Evolutionary conservation across 2,113 vertebrate genomes (phyloP).

Genomic region (Microcebus murinus): DNA sequence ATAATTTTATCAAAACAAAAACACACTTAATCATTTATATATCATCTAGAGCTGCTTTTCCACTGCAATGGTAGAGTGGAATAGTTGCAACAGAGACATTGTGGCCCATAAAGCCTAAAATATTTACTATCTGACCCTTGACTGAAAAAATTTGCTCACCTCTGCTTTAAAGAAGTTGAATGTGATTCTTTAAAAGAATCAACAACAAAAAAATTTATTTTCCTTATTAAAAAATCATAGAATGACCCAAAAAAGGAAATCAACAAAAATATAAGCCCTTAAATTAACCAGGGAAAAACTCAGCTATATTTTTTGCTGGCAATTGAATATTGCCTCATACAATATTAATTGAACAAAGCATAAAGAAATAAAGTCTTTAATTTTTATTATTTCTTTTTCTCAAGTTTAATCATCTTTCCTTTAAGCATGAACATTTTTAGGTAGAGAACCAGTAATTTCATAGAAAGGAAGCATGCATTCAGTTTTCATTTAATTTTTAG

Average conservation of each 20-base stretch:
- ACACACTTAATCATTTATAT: not conserved
- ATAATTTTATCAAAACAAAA: not conserved
- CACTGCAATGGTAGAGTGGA: not conserved
- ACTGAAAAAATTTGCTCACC: not conserved
- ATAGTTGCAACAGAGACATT: not conserved
- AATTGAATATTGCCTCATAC: not conserved
- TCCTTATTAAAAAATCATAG: not conserved
- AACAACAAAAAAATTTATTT: not conserved
- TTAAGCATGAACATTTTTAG: not conserved
- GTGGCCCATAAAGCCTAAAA: not conserved
- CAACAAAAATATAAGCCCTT: not conserved
- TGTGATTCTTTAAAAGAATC: not conserved
- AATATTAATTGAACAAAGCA: not conserved
- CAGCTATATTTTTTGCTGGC: not conserved
- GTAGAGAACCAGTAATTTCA: not conserved
- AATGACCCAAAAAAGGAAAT: not conserved
- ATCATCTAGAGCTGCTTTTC: not conserved
- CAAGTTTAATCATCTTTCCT: not conserved
- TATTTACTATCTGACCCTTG: not conserved
- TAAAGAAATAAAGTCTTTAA: not conserved
- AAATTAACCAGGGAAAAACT: not conserved
- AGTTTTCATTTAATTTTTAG: not conserved
- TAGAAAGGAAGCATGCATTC: not conserved
- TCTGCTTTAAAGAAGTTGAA: conserved; percentile 18
- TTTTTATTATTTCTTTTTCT: not conserved